Base-by-base conservation (phyloP, 2,888 invertebrate species). In the Mythimna ferrago region DNA sequence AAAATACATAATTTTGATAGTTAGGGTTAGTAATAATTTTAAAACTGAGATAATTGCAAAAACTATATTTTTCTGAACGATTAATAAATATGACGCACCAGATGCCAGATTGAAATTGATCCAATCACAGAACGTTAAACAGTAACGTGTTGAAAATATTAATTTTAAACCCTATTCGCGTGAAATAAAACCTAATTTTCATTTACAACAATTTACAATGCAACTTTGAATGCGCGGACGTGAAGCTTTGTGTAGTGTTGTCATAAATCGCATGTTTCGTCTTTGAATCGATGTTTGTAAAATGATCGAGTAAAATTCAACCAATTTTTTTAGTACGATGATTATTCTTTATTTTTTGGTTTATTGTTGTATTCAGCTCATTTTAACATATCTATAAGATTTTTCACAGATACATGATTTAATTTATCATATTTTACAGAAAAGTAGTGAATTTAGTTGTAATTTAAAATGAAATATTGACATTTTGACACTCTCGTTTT, bases 181-280 rank as follows among this genome's bases (percentile, higher is more conserved):
- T 5, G 0, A 0, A 0, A 0, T 77, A 83, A 53, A 66, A 71
- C 41, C 35, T 38, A 67, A 48, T 69, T 73, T 78, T 10, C 5
- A 11, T 41, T 32, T 2, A 58, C 5, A 35, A 51, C 10, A 44
- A 72, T 10, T 19, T 61, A 76, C 66, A 70, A 66, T 78, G 76
- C 82, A 81, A 74, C 78, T 81, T 78, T 70, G 71, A 73, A 76
- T 78, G 78, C 67, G 76, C 73, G 70, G 75, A 70, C 67, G 62
- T 77, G 71, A 83, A 78, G 82, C 78, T 78, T 83, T 10, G 35
- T n/a, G 0, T 76, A 83, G 84, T 68, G 82, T 64, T 76, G 78
- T 16, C 2, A 11, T 10, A 53, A 64, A 26, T 21, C 48, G 2
- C 1, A 48, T 35, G 21, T 60, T 44, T 9, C 0, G 32, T 7